These are phyloP conservation scores for Echinops telfairi DNA, from an alignment of 2,113 vertebrate genomes.

Conservation along the genomic window DNA sequence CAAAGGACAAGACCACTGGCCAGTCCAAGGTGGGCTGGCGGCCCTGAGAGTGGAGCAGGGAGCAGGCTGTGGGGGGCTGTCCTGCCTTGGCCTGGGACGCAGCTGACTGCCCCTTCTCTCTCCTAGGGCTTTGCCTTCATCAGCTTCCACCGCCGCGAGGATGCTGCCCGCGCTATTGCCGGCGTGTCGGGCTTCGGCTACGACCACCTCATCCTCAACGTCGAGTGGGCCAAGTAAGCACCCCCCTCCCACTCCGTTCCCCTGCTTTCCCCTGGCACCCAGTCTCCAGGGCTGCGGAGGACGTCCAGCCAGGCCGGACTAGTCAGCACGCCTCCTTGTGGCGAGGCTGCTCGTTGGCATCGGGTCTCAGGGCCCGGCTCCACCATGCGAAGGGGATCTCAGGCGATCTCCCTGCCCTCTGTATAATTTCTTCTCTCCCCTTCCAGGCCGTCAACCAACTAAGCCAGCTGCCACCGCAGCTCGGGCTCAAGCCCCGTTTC, in stretches of 20 bases:
- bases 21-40: conserved; percentile 93
- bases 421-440: fast-evolving
- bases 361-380: too few relatives aligned
- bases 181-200: conserved; percentile 98
- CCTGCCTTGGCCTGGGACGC: fast-evolving
- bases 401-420: background rate
- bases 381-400: too few relatives aligned
- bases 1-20: conserved; percentile 98
- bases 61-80: fast-evolving
- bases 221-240: conserved; percentile 98
- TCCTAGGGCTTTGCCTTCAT: conserved; percentile 97
- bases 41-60: fast-evolving
- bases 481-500: background rate
- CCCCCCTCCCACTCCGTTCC: fast-evolving
- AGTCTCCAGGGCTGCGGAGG: too few relatives aligned
- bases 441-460: conserved; percentile 87
- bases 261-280: fast-evolving
- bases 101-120: background rate
- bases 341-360: too few relatives aligned
- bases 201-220: conserved; percentile 97
- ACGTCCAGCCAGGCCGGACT: too few relatives aligned
- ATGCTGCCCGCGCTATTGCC: conserved; percentile 94
- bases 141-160: conserved; percentile 97
- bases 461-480: background rate
- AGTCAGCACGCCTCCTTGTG: too few relatives aligned